Evolutionary conservation across 2,113 vertebrate genomes (phyloP), one percentile per base, ranked within the genome.

Genomic region (Calidris pugnax): DNA sequence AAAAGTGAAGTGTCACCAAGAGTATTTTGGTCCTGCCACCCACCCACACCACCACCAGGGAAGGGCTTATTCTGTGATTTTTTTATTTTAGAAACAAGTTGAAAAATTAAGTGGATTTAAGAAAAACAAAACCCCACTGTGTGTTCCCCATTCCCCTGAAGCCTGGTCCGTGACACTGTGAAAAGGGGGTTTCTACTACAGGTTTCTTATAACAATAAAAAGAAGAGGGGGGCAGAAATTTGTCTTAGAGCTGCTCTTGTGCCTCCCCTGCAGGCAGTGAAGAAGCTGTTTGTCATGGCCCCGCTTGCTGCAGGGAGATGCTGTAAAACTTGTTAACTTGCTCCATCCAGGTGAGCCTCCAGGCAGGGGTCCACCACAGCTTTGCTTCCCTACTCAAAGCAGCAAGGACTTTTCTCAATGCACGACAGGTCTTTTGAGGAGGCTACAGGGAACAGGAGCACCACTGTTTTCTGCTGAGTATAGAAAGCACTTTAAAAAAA

Each of bases 401-500:
- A 57, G 41, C 35, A 28, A 90, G 43, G 47, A 16, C 37, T 80
- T n/a, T 32, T 84, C n/a, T 5, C 5, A 48, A 68, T 8, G 14
- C 27, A 59, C 0, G 7, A 60, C 2, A 39, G 53, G n/a, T 51
- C 48, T 71, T 84, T 33, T 18, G 77, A 68, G 41, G 32, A 92
- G 75, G 23, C 45, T 64, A 9, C 0, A 6, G 3, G 7, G 56
- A 78, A 80, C 1, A 2, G 50, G 55, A 66, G 56, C 7, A 8
- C 80, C 5, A 50, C 80, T 68, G 63, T 50, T 90, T 72, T 79
- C 87, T 80, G 71, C 68, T 62, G 33, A 53, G 55, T 68, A 73
- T 47, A 83, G 59, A 90, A 95, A 67, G 55, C 50, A 35, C 87
- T 96, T 91, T 6, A 22, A 79, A 89, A 87, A 90, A 90, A 90